A percentile compares a stretch with the other conserved stretches of the same genome.
Conservation (phyloP, 1,140 invertebrate species). For the Bombus terrestris region DNA sequence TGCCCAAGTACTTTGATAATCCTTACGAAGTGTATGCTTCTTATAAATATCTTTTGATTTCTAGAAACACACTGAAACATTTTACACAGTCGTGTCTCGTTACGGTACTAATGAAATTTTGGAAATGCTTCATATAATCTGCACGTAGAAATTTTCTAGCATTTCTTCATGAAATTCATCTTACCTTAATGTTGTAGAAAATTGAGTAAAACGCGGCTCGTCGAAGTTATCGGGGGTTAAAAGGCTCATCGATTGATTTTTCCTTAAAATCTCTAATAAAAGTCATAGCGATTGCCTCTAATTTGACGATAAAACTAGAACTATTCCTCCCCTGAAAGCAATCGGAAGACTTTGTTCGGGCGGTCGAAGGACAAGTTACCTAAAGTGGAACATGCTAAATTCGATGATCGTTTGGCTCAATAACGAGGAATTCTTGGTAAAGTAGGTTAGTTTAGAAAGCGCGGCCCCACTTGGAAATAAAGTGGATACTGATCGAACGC, state of each 20-base stretch:
- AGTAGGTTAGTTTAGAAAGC: slow-evolving; percentile 36
- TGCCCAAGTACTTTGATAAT: too few relatives aligned
- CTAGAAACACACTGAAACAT: too few relatives aligned
- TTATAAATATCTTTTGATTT: too few relatives aligned
- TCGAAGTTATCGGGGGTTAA: background rate
- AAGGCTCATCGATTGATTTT: background rate
- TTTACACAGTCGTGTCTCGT: too few relatives aligned
- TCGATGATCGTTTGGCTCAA: slow-evolving; percentile 31
- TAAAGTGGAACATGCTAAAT: slow-evolving; percentile 38
- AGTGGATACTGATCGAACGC: background rate
- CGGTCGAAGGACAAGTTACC: background rate
- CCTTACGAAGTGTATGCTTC: too few relatives aligned
- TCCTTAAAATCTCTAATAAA: background rate
- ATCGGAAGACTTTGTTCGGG: background rate
- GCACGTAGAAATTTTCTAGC: too few relatives aligned
- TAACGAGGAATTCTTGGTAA: slow-evolving; percentile 33
- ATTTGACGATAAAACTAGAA: background rate
- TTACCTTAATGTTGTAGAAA: too few relatives aligned
- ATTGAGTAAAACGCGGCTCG: too few relatives aligned
- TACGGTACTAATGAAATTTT: too few relatives aligned
- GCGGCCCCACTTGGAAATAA: background rate
- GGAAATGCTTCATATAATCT: too few relatives aligned
- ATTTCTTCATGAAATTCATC: too few relatives aligned
- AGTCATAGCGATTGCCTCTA: background rate
- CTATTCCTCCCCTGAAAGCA: too few relatives aligned